Evolutionary conservation across 1,140 invertebrate genomes (phyloP), one percentile per base, ranked within the genome.

Genomic region (Bactericera cockerelli): DNA sequence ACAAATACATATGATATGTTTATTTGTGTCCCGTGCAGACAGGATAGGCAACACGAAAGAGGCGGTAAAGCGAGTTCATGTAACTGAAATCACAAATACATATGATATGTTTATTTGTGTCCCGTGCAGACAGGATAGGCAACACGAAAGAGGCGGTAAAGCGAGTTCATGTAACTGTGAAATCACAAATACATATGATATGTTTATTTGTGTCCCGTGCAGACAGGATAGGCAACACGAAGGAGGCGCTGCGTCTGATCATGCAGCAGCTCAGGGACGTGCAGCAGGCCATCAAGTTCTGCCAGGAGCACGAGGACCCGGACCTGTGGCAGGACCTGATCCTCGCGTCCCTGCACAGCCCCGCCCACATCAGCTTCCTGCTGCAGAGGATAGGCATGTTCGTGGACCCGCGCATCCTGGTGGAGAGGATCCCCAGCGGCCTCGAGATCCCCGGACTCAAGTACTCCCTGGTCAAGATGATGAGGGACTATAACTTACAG

Each of bases 291-390:
- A 94, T 99, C 57, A 82, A 84, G 22, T 98, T 99, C 75, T 99
- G 96, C 71, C 93, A 94, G 71, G 91, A 97, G 69, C 90, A 98
- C 64, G 84, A 95, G 67, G 93, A 98, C 71, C 77, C 81, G 54
- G 92, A 96, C 67, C 71, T 99, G 6, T 99, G 96, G 96, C 83
- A 87, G 62, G 86, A 94, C 70, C 79, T 99, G 16, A 93, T 99
- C 58, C 81, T 86, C 63, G 84, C 90, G 68, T 92, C 92, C 0
- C 75, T 93, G 1, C 80, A 89, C 64, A 90, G 91, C 70, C 91
- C 93, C 80, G 83, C 80, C 64, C 89, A 84, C 64, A 82, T 88
- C 54, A 87, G 78, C 54, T 85, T 81, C 61, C 71, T 90, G 25
- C 72, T 90, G 56, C 81, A 86, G 68, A 84, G 84, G 65, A 86